phyloP scores from a whole-genome alignment of 2,888 invertebrate species.

The Chrysolina americana region DNA sequence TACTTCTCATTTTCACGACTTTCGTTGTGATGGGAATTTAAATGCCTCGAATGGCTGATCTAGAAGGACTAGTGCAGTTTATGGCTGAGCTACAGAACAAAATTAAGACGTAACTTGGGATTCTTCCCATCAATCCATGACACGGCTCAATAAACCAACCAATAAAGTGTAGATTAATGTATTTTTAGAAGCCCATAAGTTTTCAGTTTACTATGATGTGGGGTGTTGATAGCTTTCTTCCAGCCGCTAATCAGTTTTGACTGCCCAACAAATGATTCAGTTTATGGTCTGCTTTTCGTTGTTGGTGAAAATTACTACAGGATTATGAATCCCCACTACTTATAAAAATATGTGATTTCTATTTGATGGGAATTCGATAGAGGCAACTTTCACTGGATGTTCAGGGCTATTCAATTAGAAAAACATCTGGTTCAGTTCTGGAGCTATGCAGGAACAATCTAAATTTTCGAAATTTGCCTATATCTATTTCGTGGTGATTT shows the following conservation, averaged over 20 bases:
- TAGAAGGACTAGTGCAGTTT: constrained; percentile 10
- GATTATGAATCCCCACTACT: background rate
- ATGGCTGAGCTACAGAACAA: constrained; percentile 9
- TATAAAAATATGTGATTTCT: background rate
- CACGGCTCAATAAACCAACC: constrained; percentile 4
- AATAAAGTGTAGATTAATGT: constrained; percentile 15
- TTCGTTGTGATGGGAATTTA: background rate
- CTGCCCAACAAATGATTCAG: constrained; percentile 4
- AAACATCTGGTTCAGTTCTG: too few relatives aligned
- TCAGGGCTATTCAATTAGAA: too few relatives aligned
- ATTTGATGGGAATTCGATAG: too few relatives aligned
- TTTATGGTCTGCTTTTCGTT: background rate
- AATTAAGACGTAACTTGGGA: constrained; percentile 16
- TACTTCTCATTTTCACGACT: background rate
- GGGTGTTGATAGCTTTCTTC: constrained; percentile 4
- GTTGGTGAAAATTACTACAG: background rate
- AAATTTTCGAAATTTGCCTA: too few relatives aligned
- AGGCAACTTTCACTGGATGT: too few relatives aligned
- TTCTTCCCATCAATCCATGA: constrained; percentile 14
- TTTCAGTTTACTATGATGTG: constrained; percentile 13
- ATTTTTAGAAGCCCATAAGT: constrained; percentile 18
- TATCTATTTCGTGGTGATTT: too few relatives aligned
- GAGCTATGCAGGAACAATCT: too few relatives aligned
- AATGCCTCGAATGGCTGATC: background rate
- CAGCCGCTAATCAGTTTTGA: constrained; percentile 12